Evolutionary conservation across 2,113 vertebrate species (phyloP), one percentile per base, ranked within the genome.

Genomic region (Syngnathus scovelli): DNA sequence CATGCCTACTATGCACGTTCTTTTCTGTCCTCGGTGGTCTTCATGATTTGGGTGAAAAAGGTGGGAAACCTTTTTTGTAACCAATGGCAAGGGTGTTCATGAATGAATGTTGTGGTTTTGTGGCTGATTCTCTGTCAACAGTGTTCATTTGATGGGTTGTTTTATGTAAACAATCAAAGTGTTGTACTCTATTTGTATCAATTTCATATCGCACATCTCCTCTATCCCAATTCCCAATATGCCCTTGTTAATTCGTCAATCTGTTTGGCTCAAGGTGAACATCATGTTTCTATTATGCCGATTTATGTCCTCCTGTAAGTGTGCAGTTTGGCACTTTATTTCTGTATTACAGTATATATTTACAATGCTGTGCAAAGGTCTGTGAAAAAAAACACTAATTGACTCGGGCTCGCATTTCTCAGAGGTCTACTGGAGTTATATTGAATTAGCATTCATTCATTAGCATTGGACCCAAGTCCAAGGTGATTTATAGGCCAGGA

Each of bases 41-140:
- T 78, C 46, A 61, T 56, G 52, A 61, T 7, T 68, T 49, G 71
- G 64, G 54, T 60, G 19, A 82, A 86, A 82, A 84, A 78, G 80
- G 75, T 60, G 15, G 15, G 51, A 69, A 36, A 79, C 76, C 83
- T 82, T 82, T 87, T 90, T 89, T 79, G 69, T 67, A 43, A 71
- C 81, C 70, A 76, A 33, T 81, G 72, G 75, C 68, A 66, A 75
- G 68, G 52, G 71, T 75, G 75, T 83, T 86, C 80, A 86, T 84
- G 85, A 83, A 81, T 85, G 86, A 83, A 77, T 87, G 85, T 78
- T 78, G 81, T 80, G 59, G 70, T 76, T 80, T 61, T 81, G 72
- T 77, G 70, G 61, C 62, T 70, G 75, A 71, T 73, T 78, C 52
- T 72, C 58, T 74, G 39, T 75, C 68, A 74, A 72, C 41, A 49